Evolutionary conservation across 2,113 vertebrate genomes (phyloP), one percentile per base, ranked within the genome.

Genomic region (Anoplopoma fimbria): DNA sequence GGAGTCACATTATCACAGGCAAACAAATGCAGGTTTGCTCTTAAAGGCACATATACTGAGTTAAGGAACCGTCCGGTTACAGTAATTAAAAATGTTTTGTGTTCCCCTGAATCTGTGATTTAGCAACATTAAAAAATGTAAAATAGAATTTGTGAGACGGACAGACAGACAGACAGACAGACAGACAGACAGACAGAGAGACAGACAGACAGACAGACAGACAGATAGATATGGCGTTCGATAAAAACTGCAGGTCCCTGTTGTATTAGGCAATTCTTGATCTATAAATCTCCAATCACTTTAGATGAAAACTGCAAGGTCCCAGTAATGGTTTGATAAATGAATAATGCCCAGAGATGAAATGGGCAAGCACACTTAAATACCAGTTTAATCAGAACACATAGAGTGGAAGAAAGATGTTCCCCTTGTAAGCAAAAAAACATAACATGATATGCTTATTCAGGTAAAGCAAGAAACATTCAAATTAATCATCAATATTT

Each of bases 311-410:
- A 57, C 49, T 45, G 42, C 29, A 40, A 3, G 0, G 36, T 47
- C 33, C 31, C 27, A 25, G 55, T 75, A 82, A 81, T 69, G 69
- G 65, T 61, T 78, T 84, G 42, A 85, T 82, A 75, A 83, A 87
- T 85, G 8, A 81, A 83, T 81, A 65, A 88, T 79, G 69, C 61
- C 34, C 15, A 38, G 19, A 85, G 61, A 83, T 78, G 73, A 79
- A 81, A 84, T 63, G 33, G 38, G 53, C 21, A 78, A 63, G 36
- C 47, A 49, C 38, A 69, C 29, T 73, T 75, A 49, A 81, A 85
- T 42, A 81, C 53, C 45, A 63, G 53, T 85, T 80, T 81, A 86
- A 86, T 89, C 49, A 75, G 75, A 80, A 74, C 62, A 77, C 65
- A 38, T 60, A 47, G 45, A 42, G 51, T 51, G 27, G 58, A 67